These are phyloP conservation scores for Achlya flavicornis DNA, from an alignment of 2,888 invertebrate species.

Conservation along the genomic window DNA sequence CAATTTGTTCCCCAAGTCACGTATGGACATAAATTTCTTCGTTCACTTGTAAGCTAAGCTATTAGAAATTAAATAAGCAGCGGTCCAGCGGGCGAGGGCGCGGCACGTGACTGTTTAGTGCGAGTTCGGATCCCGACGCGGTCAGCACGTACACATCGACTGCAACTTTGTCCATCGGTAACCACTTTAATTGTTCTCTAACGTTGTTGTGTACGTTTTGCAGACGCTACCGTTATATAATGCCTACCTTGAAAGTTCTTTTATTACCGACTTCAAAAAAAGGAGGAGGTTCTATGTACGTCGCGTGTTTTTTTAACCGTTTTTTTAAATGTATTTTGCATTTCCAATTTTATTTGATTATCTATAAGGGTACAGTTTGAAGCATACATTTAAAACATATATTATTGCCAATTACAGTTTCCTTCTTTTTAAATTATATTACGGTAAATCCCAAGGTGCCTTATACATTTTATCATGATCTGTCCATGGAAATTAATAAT, in stretches of 20 bases:
- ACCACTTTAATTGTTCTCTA: slow-evolving; percentile 3
- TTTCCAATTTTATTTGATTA: too few relatives aligned
- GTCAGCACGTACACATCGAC: not conserved
- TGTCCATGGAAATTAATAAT: too few relatives aligned
- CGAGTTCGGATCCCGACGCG: slow-evolving; percentile 1
- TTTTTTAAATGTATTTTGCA: too few relatives aligned
- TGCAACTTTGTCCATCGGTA: slow-evolving; percentile 7
- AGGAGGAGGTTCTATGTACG: too few relatives aligned
- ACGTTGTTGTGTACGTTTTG: slow-evolving; percentile 1
- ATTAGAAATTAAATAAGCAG: slow-evolving; percentile 3
- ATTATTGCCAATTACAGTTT: too few relatives aligned
- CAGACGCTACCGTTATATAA: not conserved
- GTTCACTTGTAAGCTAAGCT: not conserved
- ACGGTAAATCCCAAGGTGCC: too few relatives aligned
- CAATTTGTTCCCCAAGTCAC: not conserved
- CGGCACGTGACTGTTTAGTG: slow-evolving; percentile 5
- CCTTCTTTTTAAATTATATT: too few relatives aligned
- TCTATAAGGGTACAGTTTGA: too few relatives aligned
- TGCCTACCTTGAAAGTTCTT: not conserved
- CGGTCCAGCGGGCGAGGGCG: not conserved
- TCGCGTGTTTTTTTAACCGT: too few relatives aligned
- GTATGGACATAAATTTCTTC: slow-evolving; percentile 1
- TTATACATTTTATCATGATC: too few relatives aligned
- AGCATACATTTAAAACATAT: too few relatives aligned
- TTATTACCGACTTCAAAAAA: too few relatives aligned